These are phyloP conservation scores for Nilaparvata lugens DNA, from an alignment of 1,140 invertebrate species.

Conservation along the genomic window DNA sequence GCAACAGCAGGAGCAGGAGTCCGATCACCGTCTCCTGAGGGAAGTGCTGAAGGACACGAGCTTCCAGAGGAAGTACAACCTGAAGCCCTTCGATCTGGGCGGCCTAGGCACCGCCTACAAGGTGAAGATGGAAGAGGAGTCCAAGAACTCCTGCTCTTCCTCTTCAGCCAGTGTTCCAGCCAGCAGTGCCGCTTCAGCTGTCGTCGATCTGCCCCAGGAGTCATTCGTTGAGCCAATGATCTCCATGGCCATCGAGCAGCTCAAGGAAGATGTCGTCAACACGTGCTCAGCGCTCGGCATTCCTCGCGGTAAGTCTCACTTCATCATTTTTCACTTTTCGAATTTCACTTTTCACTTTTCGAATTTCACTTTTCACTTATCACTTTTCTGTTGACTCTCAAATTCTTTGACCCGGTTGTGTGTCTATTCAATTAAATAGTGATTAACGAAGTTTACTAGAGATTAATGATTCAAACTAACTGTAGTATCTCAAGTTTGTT, in stretches of 20 bases:
- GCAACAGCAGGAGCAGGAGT: conserved; percentile 8
- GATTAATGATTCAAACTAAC: too few relatives aligned
- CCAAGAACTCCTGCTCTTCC: background rate
- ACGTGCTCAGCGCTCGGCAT: conserved; percentile 76
- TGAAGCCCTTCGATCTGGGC: conserved; percentile 56
- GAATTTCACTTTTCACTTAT: too few relatives aligned
- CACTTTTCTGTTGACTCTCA: too few relatives aligned
- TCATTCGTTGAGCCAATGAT: conserved; percentile 69
- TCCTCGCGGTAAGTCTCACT: conserved; percentile 60
- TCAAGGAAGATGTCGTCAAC: conserved; percentile 72
- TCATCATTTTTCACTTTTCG: too few relatives aligned
- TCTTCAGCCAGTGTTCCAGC: background rate
- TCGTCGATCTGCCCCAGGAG: conserved; percentile 53
- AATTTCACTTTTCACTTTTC: too few relatives aligned
- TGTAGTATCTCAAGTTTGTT: too few relatives aligned
- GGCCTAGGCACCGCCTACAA: conserved; percentile 45
- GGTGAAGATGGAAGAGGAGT: conserved; percentile 45
- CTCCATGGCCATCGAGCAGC: conserved; percentile 74
- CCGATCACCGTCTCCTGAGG: conserved; percentile 64
- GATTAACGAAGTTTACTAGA: too few relatives aligned
- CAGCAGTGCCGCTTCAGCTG: conserved; percentile 16
- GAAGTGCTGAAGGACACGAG: conserved; percentile 72
- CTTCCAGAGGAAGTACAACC: conserved; percentile 71
- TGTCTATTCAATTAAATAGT: too few relatives aligned
- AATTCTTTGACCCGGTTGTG: too few relatives aligned